phyloP scores from a whole-genome alignment of 1,140 invertebrate species.

The Drosophila mauritiana region DNA sequence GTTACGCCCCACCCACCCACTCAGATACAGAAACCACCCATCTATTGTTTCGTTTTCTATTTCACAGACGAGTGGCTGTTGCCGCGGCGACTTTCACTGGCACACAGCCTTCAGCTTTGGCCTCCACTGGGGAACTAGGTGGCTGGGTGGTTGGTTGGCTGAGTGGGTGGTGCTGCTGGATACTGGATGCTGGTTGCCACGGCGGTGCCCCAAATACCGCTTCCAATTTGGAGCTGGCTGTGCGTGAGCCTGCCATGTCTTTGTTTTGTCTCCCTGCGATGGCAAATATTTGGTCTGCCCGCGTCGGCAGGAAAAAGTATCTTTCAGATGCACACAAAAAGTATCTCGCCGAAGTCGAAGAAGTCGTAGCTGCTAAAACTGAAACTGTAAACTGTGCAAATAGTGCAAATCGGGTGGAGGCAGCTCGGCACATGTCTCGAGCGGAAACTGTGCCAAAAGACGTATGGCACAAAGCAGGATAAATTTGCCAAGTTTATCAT shows the following conservation, averaged over 20 bases:
- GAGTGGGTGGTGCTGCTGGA: not conserved
- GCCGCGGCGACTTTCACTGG: constrained; percentile 70
- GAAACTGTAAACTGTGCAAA: constrained; percentile 76
- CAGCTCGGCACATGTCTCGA: constrained; percentile 28
- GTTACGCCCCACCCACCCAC: constrained; percentile 8
- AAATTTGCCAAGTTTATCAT: constrained; percentile 83
- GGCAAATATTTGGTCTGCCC: constrained; percentile 69
- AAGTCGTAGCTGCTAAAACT: constrained; percentile 45
- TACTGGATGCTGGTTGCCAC: not conserved
- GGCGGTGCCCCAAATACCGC: constrained; percentile 49
- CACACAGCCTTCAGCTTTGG: constrained; percentile 63
- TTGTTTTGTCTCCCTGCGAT: constrained; percentile 49
- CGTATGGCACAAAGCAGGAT: constrained; percentile 82
- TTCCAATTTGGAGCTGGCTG: constrained; percentile 38
- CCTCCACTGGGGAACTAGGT: not conserved
- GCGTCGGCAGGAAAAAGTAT: constrained; percentile 36
- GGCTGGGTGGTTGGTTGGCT: not conserved
- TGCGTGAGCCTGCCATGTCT: constrained; percentile 56
- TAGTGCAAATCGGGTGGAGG: constrained; percentile 40
- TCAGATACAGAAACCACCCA: constrained; percentile 3
- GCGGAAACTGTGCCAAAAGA: constrained; percentile 80
- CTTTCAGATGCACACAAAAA: constrained; percentile 48
- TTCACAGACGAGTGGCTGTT: constrained; percentile 75
- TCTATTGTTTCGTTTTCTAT: constrained; percentile 79
- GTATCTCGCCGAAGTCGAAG: constrained; percentile 53